Base-by-base conservation (phyloP, 2,797 vertebrate genomes). In the Oryzias sinensis region DNA sequence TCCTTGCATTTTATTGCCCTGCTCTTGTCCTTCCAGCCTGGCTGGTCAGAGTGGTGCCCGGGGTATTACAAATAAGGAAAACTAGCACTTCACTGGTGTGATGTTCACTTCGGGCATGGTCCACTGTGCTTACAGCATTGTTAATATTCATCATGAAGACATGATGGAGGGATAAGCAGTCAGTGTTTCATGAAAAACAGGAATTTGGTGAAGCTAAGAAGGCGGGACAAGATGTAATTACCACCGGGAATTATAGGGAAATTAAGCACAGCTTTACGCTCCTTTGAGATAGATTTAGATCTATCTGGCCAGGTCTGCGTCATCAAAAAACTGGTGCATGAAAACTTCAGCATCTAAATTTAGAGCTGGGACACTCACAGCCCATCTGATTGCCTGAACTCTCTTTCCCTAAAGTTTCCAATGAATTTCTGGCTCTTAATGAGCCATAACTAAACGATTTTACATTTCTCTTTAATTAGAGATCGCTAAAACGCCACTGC, bases 391-490 rank as follows among this genome's bases (percentile, higher is more conserved):
- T 77, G 62, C n/a, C 40, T 68, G 63, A 86, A 76, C 70, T 54
- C 44, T 57, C 29, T 53, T 51, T 58, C 24, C 71, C 56, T 51
- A 45, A 76, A 61, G 63, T 82, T 82, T 79, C 49, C 24, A 80
- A 53, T 25, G 43, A 29, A 63, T 79, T 82, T 74, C 64, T 73
- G 37, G 67, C 17, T 48, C 56, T 74, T 85, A 88, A 89, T 87
- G 83, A 86, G 81, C 67, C 66, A 4, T 73, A 61, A 81, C 88
- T 87, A 88, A 91, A 79, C 75, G 80, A 73, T 86, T 83, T 85
- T 87, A 84, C 79, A 82, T 89, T 87, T 82, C 71, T 68, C 69
- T 88, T 86, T 81, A 89, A 91, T 91, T 89, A 81, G 69, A 80
- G 75, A 83, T 77, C 43, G 59, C 83, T 85, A 87, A 87, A 81